These are phyloP conservation scores for Fragum whitleyi DNA, from an alignment of 2,888 invertebrate genomes.

Conservation along the genomic window DNA sequence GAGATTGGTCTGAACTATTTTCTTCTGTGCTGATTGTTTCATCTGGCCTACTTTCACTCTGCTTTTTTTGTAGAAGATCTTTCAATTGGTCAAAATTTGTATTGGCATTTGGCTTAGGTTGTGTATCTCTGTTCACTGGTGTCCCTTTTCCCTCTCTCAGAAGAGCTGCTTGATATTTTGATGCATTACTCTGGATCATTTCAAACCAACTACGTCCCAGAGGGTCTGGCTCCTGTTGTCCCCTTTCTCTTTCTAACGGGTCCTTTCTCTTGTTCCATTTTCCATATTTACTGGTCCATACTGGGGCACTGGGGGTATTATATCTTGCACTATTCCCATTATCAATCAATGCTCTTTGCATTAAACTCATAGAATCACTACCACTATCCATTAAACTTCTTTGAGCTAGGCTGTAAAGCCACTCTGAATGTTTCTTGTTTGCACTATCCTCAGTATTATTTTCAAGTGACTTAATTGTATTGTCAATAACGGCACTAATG, in stretches of 20 bases:
- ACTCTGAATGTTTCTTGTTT: conserved; percentile 20
- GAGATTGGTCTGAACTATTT: not conserved
- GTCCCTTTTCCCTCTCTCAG: conserved; percentile 24
- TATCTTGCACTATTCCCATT: not conserved
- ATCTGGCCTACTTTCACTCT: not conserved
- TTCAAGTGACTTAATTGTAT: conserved; percentile 31
- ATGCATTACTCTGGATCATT: conserved; percentile 59
- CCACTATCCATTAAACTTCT: conserved; percentile 10
- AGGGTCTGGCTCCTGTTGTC: conserved; percentile 19
- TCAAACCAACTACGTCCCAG: conserved; percentile 57
- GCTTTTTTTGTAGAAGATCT: not conserved
- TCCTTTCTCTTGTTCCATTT: not conserved
- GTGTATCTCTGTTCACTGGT: not conserved
- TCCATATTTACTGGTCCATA: not conserved
- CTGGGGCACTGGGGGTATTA: not conserved
- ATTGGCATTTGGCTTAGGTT: not conserved
- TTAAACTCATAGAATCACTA: not conserved
- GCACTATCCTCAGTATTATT: not conserved
- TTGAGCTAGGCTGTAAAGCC: conserved; percentile 16
- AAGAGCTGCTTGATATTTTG: conserved; percentile 59
- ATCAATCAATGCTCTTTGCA: not conserved
- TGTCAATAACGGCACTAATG: conserved; percentile 42
- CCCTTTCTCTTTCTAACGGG: not conserved
- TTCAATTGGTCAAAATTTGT: conserved; percentile 5
- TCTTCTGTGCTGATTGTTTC: not conserved